Conservation (phyloP, 30 jellyfish, hydroid and myxozoan species). For the Pelagia noctiluca region DNA sequence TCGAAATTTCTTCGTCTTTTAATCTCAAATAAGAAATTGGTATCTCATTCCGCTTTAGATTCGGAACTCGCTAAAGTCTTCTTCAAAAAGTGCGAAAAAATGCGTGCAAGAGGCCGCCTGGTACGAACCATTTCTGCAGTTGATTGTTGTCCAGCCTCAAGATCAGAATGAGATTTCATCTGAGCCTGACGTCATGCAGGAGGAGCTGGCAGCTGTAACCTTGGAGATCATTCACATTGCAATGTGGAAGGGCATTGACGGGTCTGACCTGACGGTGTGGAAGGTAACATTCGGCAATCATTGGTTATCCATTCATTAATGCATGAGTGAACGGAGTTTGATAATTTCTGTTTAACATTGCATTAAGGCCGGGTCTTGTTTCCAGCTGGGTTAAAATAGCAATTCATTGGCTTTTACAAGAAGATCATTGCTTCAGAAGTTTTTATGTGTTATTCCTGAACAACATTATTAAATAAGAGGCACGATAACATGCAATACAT, state of each 20-base stretch:
- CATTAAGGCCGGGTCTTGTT: neutral
- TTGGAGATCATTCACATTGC: constrained; percentile 78
- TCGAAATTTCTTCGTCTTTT: neutral
- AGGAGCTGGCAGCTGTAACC: constrained; percentile 77
- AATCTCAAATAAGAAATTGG: neutral
- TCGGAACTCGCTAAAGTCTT: constrained; percentile 74
- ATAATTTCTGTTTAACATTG: neutral
- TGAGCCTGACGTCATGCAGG: constrained; percentile 86
- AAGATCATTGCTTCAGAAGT: too few species aligned
- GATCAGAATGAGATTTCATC: constrained; percentile 25
- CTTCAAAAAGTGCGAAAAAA: constrained; percentile 68
- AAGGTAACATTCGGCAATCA: constrained; percentile 38
- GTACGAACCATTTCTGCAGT: constrained; percentile 81
- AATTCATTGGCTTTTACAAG: too few species aligned
- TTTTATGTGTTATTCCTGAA: too few species aligned
- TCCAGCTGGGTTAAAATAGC: too few species aligned
- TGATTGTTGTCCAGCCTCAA: constrained; percentile 58
- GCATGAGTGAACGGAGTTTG: neutral
- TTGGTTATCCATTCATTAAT: neutral
- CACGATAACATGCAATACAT: too few species aligned
- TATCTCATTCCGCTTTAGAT: constrained; percentile 41
- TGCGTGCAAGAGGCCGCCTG: constrained; percentile 77
- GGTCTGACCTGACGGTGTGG: constrained; percentile 90
- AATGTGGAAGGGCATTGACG: constrained; percentile 93
- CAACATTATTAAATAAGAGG: too few species aligned